Conservation (phyloP, 1,140 invertebrate genomes). For the Neodiprion fabricii region DNA sequence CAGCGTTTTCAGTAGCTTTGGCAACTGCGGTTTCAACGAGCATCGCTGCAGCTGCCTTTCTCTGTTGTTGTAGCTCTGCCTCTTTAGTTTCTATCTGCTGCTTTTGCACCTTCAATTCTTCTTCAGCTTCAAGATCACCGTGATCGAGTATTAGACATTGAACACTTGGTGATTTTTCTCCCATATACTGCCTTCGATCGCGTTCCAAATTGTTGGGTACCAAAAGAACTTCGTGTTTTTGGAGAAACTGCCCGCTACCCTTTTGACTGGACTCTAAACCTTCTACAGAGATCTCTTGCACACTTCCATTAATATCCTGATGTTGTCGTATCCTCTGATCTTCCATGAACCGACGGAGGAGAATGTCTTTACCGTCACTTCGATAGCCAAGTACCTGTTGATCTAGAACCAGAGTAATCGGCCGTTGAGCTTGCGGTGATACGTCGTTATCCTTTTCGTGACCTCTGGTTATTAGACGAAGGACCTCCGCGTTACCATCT, state of each 20-base stretch:
- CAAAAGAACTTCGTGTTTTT: slow-evolving; percentile 65
- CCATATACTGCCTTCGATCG: slow-evolving; percentile 48
- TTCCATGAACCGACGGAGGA: slow-evolving; percentile 81
- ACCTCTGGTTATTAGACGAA: slow-evolving; percentile 78
- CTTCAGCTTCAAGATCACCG: slow-evolving; percentile 41
- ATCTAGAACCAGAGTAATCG: slow-evolving; percentile 64
- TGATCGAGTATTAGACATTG: slow-evolving; percentile 51
- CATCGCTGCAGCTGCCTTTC: slow-evolving; percentile 1
- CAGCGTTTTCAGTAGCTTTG: slow-evolving; percentile 41
- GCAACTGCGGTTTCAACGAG: slow-evolving; percentile 16
- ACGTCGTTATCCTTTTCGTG: slow-evolving; percentile 63
- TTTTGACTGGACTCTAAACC: slow-evolving; percentile 47
- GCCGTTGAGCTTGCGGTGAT: slow-evolving; percentile 49
- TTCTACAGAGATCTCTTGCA: slow-evolving; percentile 48
- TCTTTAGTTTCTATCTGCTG: slow-evolving; percentile 35
- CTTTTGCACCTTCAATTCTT: slow-evolving; percentile 25
- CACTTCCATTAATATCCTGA: slow-evolving; percentile 33
- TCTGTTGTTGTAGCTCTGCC: slow-evolving; percentile 33
- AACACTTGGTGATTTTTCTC: slow-evolving; percentile 42
- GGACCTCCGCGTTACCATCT: slow-evolving; percentile 82
- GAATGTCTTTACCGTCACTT: slow-evolving; percentile 77
- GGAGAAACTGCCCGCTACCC: slow-evolving; percentile 63
- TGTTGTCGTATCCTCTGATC: slow-evolving; percentile 67
- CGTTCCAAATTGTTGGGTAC: slow-evolving; percentile 49
- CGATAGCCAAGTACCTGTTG: slow-evolving; percentile 68